Base-by-base conservation (phyloP, 2,113 vertebrate species). In the Anthoscopus minutus region DNA sequence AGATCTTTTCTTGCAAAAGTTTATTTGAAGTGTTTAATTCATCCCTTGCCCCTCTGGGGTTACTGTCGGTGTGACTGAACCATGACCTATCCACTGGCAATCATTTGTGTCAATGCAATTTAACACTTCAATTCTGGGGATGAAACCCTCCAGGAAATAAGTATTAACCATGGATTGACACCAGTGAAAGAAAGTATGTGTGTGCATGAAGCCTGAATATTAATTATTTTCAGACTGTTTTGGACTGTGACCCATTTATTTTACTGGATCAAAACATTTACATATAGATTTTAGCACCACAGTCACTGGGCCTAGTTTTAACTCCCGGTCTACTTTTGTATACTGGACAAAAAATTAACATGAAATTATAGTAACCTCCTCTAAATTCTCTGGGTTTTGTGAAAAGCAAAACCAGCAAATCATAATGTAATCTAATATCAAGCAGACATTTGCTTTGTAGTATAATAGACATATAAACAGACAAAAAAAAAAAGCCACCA, bases 351-450 rank as follows among this genome's bases (percentile, higher is more conserved):
- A 94, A n/a, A 80, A 54, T 9, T 5, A n/a, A 42, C 21, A 35
- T 11, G 33, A 88, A 82, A 38, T 76, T 56, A 72, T 53, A 38
- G 37, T 64, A 69, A 65, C 2, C 50, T 57, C 11, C 22, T 53
- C 48, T 79, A 56, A 90, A 76, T 88, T 61, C 15, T 76, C 27
- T 61, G 38, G 20, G 24, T 62, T 82, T 72, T 69, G 19, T 51
- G 28, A 81, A 74, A 89, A 92, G 10, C 53, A 82, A 92, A 94
- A 64, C 21, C 27, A 56, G 18, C 13, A 94, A 89, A 76, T 10
- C 19, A 19, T 50, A 76, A 74, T 15, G 30, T 57, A 61, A 79
- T 45, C 47, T 79, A 60, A 31, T 50, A 79, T 45, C 7, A 70
- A 33, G 14, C 23, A 81, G 56, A 66, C 12, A 38, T 60, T 79